Evolutionary conservation across 2,888 invertebrate species (phyloP).

Genomic region (Thymelicus lineola): DNA sequence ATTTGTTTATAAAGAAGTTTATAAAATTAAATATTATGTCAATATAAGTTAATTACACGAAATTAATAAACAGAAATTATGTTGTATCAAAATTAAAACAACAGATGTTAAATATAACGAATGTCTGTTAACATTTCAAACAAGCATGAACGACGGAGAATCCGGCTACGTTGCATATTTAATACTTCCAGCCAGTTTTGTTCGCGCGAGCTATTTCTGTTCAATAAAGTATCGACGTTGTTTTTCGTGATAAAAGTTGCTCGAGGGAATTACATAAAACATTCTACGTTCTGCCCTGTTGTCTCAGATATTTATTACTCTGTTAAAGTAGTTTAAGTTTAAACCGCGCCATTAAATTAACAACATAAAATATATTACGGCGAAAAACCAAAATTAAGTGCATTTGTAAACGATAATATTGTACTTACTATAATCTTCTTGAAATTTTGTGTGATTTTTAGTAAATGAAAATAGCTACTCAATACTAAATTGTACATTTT

Average conservation of each 20-base stretch:
- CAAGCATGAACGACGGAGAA: constrained; percentile 7
- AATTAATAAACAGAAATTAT: too few relatives aligned
- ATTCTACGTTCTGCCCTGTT: constrained; percentile 8
- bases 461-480: too few relatives aligned
- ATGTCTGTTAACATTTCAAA: background rate
- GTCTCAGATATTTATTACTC: background rate
- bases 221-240: constrained; percentile 24
- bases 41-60: too few relatives aligned
- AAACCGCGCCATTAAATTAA: too few relatives aligned
- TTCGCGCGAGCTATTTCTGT: constrained; percentile 11
- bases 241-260: constrained; percentile 14
- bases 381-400: too few relatives aligned
- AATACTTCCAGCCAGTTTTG: constrained; percentile 13
- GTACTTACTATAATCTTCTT: too few relatives aligned
- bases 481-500: too few relatives aligned
- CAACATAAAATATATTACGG: too few relatives aligned
- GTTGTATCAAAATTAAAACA: background rate
- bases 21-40: too few relatives aligned
- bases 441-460: too few relatives aligned
- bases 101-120: background rate
- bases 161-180: constrained; percentile 14
- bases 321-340: background rate
- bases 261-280: constrained; percentile 15
- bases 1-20: too few relatives aligned
- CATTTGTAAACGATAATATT: too few relatives aligned